Evolutionary conservation across 30 jellyfish, hydroid and myxozoan species (phyloP), one percentile per base, ranked within the genome.

Genomic region (Hydra vulgaris): DNA sequence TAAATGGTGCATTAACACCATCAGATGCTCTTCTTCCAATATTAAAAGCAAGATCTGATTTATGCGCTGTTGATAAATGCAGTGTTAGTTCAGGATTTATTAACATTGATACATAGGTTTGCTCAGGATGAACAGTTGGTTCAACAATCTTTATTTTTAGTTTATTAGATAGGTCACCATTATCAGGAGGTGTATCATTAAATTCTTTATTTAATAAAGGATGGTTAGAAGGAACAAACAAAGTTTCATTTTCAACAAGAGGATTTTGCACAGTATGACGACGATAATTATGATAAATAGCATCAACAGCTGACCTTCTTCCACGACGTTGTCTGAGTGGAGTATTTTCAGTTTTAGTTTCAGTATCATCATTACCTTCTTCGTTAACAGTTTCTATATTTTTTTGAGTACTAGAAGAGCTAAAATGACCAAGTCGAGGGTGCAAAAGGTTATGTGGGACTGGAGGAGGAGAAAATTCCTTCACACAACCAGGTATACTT

Each of bases 21-120:
- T 92, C 98, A 17, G 98, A 92, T 7, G 98, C 98, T 26, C 98
- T 88, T 26, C 98, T 66, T 8, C 98, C 98, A 61, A 86, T 96
- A 66, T 74, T 92, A 66, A 92, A 92, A 15, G 95, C 98, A 1
- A 89, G 90, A 53, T 81, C 81, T 7, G 81, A 25, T 8, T 53
- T 72, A n/a, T 95, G 95, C 21, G 85, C 80, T 67, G 95, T 40
- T 18, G 90, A 82, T 52, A 81, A 88, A n/a, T 94, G 87, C 18
- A 76, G 61, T 27, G 55, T 54, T 21, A 22, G 80, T 54, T 54
- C 85, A 53, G 66, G 85, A 0, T 84, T 81, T 0, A 94, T 82
- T 1, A 83, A 84, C 81, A 90, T 86, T 17, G 98, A 86, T 21
- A 83, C 73, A 1, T 95, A 86, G 19, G 93, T n/a, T 53, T 83